These are phyloP conservation scores for Umimayanthus kanabou DNA, from an alignment of 92 coral and sea anemone genomes.

Conservation along the genomic window DNA sequence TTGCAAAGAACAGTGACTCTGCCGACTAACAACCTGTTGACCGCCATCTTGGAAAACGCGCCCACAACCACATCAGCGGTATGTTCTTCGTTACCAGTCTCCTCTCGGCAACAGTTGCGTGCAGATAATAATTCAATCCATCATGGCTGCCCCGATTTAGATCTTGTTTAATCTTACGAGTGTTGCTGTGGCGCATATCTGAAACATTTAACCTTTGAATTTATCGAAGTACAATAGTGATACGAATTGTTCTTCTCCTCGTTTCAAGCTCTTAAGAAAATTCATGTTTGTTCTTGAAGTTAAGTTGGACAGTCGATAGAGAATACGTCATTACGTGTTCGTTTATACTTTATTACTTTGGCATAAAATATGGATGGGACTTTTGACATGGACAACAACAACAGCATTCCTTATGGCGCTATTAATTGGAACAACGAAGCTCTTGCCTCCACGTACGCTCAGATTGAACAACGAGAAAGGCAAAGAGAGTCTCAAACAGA, in stretches of 20 bases:
- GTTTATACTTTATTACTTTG: background rate
- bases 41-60: constrained; percentile 34
- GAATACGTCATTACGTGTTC: background rate
- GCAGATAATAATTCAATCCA: constrained; percentile 45
- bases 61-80: constrained; percentile 48
- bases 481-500: background rate
- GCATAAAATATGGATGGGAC: constrained; percentile 29
- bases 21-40: constrained; percentile 8
- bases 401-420: constrained; percentile 84
- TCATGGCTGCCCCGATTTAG: background rate
- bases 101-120: constrained; percentile 39
- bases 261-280: background rate
- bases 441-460: constrained; percentile 36
- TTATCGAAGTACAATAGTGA: background rate
- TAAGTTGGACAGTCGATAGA: too few relatives aligned
- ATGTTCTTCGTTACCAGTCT: constrained; percentile 16
- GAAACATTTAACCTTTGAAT: background rate
- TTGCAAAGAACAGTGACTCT: background rate
- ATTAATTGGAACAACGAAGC: constrained; percentile 63
- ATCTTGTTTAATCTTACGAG: background rate
- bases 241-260: background rate
- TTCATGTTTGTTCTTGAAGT: background rate
- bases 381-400: constrained; percentile 73
- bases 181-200: background rate
- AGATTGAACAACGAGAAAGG: constrained; percentile 39